Conservation (phyloP, 1,140 invertebrate species). For the Euura lappo region DNA sequence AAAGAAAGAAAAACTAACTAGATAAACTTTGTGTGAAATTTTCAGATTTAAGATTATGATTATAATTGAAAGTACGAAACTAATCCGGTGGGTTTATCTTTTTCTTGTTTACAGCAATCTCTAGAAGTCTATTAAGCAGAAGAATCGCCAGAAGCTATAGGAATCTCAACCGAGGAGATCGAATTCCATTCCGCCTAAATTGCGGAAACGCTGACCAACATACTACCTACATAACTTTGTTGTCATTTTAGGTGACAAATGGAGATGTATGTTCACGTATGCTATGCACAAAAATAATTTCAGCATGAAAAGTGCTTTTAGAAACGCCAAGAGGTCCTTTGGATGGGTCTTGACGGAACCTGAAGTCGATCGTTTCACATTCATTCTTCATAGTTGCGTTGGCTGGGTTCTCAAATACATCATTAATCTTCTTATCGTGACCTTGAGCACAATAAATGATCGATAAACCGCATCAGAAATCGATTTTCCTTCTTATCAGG, state of each 20-base stretch:
- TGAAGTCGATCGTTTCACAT: not conserved
- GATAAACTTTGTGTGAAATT: too few species aligned
- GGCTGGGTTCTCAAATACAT: too few species aligned
- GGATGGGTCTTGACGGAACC: not conserved
- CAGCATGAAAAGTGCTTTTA: slow-evolving; percentile 14
- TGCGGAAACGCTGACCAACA: slow-evolving; percentile 10
- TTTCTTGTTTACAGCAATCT: slow-evolving; percentile 51
- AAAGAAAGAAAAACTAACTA: too few species aligned
- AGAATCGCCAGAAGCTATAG: not conserved
- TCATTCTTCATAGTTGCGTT: not conserved
- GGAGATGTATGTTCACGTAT: slow-evolving; percentile 46
- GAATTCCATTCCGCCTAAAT: slow-evolving; percentile 7
- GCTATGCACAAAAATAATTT: slow-evolving; percentile 29
- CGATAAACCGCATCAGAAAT: too few species aligned
- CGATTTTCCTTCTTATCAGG: too few species aligned
- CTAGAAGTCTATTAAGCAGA: not conserved
- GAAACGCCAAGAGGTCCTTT: not conserved
- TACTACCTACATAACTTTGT: slow-evolving; percentile 44
- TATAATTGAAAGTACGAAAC: slow-evolving; percentile 15
- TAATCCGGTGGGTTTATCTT: slow-evolving; percentile 46
- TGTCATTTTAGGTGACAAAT: slow-evolving; percentile 57
- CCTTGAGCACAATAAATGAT: too few species aligned
- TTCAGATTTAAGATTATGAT: too few species aligned
- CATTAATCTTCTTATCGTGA: too few species aligned
- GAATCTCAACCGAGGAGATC: slow-evolving; percentile 8